Percentiles rank a stretch among this genome's conserved stretches.
Evolutionary conservation across 37 sponge, comb jelly and placozoan species (phyloP).

Genomic region (Geodia barretti): DNA sequence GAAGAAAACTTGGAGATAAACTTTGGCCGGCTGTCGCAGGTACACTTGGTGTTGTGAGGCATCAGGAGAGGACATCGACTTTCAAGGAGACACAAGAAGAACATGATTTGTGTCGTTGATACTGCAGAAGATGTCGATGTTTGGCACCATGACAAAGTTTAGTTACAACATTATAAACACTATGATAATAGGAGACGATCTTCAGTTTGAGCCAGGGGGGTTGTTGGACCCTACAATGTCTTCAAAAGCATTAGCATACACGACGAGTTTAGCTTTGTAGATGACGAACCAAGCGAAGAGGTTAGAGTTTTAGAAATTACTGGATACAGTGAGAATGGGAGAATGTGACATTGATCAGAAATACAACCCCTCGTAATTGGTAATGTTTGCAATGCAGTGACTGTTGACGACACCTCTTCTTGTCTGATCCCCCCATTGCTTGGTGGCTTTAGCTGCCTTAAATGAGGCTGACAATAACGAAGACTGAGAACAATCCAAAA

Average conservation of each 20-base stretch:
- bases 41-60: neutral
- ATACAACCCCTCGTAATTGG: too few species aligned
- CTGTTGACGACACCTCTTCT: too few species aligned
- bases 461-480: too few species aligned
- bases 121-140: constrained; percentile 1
- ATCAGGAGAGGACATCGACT: neutral
- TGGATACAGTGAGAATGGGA: too few species aligned
- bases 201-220: neutral
- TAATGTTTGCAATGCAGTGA: too few species aligned
- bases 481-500: too few species aligned
- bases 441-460: too few species aligned
- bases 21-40: neutral
- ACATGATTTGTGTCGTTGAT: neutral
- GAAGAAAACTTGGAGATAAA: neutral
- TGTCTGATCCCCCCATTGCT: too few species aligned
- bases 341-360: too few species aligned
- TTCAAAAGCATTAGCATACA: neutral
- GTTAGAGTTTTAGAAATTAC: too few species aligned
- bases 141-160: neutral
- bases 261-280: neutral
- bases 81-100: neutral
- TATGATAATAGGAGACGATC: constrained; percentile 13
- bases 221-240: constrained; percentile 12
- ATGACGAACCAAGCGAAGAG: too few species aligned
- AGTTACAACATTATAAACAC: neutral